Conservation (phyloP, 1,140 invertebrate genomes). For the Drosophila neocordata region DNA sequence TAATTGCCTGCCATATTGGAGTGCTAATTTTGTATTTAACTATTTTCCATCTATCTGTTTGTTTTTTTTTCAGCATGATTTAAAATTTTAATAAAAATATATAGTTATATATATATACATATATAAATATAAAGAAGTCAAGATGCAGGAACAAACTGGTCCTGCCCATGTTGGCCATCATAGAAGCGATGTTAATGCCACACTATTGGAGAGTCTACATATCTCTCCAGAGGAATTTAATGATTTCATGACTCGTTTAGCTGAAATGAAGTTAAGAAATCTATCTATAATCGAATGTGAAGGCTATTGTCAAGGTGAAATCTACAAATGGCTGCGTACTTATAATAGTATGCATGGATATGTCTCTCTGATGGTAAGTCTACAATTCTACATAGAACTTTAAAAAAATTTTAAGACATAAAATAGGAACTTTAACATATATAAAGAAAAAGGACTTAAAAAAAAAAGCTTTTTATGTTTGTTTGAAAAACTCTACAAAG, state of each 20-base stretch:
- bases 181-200: background rate
- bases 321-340: constrained; percentile 62
- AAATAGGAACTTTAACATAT: too few relatives aligned
- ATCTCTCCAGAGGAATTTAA: background rate
- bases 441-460: background rate
- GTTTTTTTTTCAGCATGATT: background rate
- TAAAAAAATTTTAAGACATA: too few relatives aligned
- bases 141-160: background rate
- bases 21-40: constrained; percentile 5
- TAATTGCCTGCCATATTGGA: constrained; percentile 3
- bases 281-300: constrained; percentile 49
- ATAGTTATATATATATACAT: background rate
- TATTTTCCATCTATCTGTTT: background rate
- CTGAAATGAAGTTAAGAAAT: background rate
- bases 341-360: constrained; percentile 79
- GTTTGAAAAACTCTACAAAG: too few relatives aligned
- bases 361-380: constrained; percentile 77
- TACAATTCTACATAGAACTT: background rate
- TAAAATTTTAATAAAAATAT: background rate
- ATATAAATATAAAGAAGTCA: background rate
- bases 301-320: constrained; percentile 73
- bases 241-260: background rate
- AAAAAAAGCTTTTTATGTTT: background rate
- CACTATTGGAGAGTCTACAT: background rate
- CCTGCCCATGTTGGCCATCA: background rate